Evolutionary conservation across 2,113 vertebrate species (phyloP).

Genomic region (Dolichotis patagonum): DNA sequence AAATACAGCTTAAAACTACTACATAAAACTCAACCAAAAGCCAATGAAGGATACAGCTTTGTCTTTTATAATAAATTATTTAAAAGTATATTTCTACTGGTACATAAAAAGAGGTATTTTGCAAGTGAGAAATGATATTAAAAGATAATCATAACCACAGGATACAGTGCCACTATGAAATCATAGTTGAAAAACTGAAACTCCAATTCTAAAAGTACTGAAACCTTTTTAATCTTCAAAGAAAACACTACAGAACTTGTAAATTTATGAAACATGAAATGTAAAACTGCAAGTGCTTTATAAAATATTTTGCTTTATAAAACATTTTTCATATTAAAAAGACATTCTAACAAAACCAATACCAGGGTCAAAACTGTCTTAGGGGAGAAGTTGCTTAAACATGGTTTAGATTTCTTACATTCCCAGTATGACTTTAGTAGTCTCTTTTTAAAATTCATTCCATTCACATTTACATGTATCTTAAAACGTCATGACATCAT

Average conservation of each 20-base stretch:
- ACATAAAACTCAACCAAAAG: conserved; percentile 30
- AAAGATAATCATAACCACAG: conserved; percentile 49
- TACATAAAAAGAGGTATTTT: conserved; percentile 32
- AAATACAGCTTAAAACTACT: conserved; percentile 57
- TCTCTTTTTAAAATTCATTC: conserved; percentile 31
- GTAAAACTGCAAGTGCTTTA: conserved; percentile 32
- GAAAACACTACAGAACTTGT: not conserved
- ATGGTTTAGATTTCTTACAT: conserved; percentile 22
- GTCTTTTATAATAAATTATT: not conserved
- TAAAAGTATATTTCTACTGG: conserved; percentile 43
- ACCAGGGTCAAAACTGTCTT: not conserved
- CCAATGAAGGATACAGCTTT: not conserved
- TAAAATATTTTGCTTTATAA: conserved; percentile 39
- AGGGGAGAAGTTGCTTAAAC: not conserved
- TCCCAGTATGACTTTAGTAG: not conserved
- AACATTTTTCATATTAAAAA: conserved; percentile 35
- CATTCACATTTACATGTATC: not conserved
- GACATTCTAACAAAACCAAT: conserved; percentile 15
- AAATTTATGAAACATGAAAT: conserved; percentile 31
- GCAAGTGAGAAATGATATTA: conserved; percentile 59
- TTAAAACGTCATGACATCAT: conserved; percentile 58
- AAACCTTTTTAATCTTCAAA: conserved; percentile 44
- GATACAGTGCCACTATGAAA: not conserved
- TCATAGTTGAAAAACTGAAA: conserved; percentile 42
- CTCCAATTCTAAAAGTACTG: conserved; percentile 18